phyloP scores from a whole-genome alignment of 2,797 vertebrate species.

The Myiotriccus ornatus region DNA sequence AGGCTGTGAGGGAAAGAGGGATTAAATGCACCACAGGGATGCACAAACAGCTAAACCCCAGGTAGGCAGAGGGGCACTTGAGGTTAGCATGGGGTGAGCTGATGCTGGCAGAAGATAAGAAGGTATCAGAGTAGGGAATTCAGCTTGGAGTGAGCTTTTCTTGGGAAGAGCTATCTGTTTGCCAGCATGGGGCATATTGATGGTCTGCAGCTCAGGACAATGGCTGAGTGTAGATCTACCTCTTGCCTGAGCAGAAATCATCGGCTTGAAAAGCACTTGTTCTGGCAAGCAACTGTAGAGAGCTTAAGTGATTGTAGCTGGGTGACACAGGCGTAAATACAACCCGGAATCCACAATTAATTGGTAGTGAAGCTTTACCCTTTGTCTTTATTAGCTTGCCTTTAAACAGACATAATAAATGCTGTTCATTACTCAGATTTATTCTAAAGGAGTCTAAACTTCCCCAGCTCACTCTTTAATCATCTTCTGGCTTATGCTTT shows the following conservation, averaged over 20 bases:
- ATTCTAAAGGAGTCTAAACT: constrained; percentile 23
- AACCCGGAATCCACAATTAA: not conserved
- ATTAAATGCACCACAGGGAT: not conserved
- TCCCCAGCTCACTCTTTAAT: constrained; percentile 21
- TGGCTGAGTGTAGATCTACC: not conserved
- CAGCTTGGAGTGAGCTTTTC: not conserved
- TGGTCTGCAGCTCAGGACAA: not conserved
- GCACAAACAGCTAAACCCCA: not conserved
- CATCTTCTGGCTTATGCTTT: not conserved
- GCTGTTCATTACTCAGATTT: constrained; percentile 2
- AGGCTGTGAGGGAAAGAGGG: not conserved
- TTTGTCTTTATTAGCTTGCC: constrained; percentile 30
- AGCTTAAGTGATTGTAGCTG: not conserved
- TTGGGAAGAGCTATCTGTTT: not conserved
- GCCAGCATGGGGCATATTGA: not conserved
- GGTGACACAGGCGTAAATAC: not conserved
- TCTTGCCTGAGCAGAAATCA: not conserved
- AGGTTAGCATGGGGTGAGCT: not conserved
- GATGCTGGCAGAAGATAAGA: not conserved
- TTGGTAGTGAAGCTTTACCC: not conserved
- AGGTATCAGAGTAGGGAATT: not conserved
- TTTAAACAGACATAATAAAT: constrained; percentile 10
- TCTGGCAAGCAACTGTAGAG: not conserved
- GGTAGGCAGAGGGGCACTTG: not conserved
- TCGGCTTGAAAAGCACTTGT: not conserved